Evolutionary conservation across 2,888 invertebrate species (phyloP).

Genomic region (Cheilosia grossa): DNA sequence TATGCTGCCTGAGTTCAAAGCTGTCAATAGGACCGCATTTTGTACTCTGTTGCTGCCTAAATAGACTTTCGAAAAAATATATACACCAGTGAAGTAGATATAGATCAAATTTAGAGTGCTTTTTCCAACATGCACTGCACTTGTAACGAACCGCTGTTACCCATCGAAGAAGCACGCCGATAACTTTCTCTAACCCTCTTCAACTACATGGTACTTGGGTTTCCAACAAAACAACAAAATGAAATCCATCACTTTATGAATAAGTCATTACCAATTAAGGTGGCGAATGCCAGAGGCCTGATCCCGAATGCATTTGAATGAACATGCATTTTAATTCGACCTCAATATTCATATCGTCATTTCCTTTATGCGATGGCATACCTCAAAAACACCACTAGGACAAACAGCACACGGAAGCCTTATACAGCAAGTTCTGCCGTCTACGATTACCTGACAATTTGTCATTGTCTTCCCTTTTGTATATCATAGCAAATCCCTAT

Average conservation of each 20-base stretch:
- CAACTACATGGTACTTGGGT: too few relatives aligned
- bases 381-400: neutral
- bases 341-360: constrained; percentile 58
- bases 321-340: constrained; percentile 59
- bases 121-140: too few relatives aligned
- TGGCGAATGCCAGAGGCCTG: constrained; percentile 30
- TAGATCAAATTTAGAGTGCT: too few relatives aligned
- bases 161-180: too few relatives aligned
- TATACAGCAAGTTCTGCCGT: neutral
- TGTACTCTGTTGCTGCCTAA: too few relatives aligned
- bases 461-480: constrained; percentile 40
- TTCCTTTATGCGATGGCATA: constrained; percentile 11
- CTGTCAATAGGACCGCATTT: too few relatives aligned
- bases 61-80: too few relatives aligned
- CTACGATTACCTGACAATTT: constrained; percentile 48
- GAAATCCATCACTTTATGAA: constrained; percentile 23
- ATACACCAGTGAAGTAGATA: too few relatives aligned
- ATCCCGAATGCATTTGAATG: constrained; percentile 19
- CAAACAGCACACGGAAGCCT: neutral
- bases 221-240: neutral
- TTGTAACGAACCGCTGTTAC: too few relatives aligned
- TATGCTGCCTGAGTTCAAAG: too few relatives aligned
- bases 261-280: constrained; percentile 60
- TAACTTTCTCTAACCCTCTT: too few relatives aligned
- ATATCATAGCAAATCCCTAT: constrained; percentile 10